These are phyloP conservation scores for Sardinella longiceps DNA, from an alignment of 2,797 vertebrate genomes.

Conservation along the genomic window DNA sequence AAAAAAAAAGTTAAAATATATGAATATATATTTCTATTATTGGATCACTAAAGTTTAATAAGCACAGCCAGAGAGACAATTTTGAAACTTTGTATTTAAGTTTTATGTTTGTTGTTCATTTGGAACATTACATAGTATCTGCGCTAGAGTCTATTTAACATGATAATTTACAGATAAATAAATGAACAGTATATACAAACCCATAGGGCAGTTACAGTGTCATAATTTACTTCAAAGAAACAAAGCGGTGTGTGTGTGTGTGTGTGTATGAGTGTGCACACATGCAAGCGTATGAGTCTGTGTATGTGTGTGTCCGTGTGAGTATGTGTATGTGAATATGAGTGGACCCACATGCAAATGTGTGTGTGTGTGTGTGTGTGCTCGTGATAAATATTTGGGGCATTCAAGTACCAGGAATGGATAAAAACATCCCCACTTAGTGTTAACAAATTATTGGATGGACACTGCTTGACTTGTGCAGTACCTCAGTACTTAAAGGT, in stretches of 20 bases:
- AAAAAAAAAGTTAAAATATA: conserved; percentile 7
- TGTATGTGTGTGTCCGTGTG: background rate
- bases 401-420: background rate
- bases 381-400: too few relatives aligned
- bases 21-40: conserved; percentile 46
- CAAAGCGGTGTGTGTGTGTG: conserved; percentile 7
- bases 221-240: conserved; percentile 25
- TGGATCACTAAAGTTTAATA: conserved; percentile 42
- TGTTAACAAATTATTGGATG: background rate
- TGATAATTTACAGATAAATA: conserved; percentile 39
- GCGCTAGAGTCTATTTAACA: conserved; percentile 48
- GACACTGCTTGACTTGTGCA: background rate
- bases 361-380: too few relatives aligned
- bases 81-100: conserved; percentile 44
- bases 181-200: conserved; percentile 32
- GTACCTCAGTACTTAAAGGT: background rate
- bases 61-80: conserved; percentile 44
- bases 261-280: background rate
- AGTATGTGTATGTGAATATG: too few relatives aligned
- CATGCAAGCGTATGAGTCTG: background rate
- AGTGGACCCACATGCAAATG: too few relatives aligned
- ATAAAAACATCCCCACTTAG: background rate
- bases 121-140: conserved; percentile 35
- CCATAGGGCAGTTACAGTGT: conserved; percentile 28
- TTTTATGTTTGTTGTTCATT: conserved; percentile 36